Percentiles rank a stretch among this genome's conserved stretches.
Evolutionary conservation across 2,797 vertebrate genomes (phyloP).

Genomic region (Syngnathus acus): DNA sequence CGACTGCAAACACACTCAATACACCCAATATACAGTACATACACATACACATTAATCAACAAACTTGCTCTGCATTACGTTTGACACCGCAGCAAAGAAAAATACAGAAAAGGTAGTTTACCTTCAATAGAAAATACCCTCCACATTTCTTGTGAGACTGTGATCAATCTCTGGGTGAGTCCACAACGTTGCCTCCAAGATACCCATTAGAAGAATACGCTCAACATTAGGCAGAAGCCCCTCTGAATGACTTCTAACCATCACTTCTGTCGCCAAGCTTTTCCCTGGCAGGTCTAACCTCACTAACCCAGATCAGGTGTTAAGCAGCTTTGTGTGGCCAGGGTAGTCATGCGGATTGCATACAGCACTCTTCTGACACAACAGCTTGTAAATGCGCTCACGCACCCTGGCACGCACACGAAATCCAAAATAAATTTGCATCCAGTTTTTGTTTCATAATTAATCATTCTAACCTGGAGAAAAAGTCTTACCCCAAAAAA

Average conservation of each 20-base stretch:
- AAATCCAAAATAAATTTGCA: not conserved
- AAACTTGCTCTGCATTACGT: not conserved
- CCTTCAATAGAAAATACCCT: constrained; percentile 19
- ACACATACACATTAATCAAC: not conserved
- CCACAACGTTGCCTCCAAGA: constrained; percentile 2
- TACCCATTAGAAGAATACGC: not conserved
- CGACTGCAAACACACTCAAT: not conserved
- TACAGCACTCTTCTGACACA: constrained; percentile 26
- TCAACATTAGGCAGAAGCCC: not conserved
- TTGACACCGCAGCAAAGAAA: not conserved
- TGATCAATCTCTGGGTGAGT: constrained; percentile 3
- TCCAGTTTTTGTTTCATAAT: no score
- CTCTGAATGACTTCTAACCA: not conserved
- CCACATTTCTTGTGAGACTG: constrained; percentile 7
- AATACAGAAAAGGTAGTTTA: constrained; percentile 1
- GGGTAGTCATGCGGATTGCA: constrained; percentile 31
- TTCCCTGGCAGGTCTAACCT: not conserved
- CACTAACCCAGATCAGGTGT: constrained; percentile 32
- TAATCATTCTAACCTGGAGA: not conserved
- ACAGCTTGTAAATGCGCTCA: constrained; percentile 7
- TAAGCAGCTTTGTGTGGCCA: constrained; percentile 54
- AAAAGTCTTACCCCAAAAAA: not conserved
- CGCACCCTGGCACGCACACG: not conserved
- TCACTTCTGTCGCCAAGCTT: not conserved
- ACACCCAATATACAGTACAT: not conserved